Evolutionary conservation across 2,113 vertebrate genomes (phyloP).

Genomic region (Lipophrys pholis): DNA sequence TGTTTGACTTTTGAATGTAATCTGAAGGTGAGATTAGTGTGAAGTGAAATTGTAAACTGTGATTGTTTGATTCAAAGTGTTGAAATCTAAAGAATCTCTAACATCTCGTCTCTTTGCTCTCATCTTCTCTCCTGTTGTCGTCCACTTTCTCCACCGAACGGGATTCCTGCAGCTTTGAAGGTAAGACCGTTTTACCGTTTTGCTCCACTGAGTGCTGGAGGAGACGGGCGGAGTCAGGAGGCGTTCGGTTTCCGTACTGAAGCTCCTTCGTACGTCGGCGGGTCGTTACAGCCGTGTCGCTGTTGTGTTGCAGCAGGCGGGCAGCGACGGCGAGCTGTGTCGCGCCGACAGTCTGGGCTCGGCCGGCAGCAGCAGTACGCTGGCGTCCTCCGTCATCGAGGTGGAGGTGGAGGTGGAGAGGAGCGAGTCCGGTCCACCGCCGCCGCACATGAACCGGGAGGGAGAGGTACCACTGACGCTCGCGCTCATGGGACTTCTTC

Average conservation of each 20-base stretch:
- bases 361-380: constrained; percentile 66
- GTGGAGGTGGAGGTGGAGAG: constrained; percentile 62
- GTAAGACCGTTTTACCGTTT: constrained; percentile 36
- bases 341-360: constrained; percentile 58
- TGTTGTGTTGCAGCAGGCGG: constrained; percentile 72
- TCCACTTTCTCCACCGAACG: background rate
- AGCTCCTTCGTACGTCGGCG: no score
- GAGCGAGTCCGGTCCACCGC: background rate
- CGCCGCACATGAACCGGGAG: background rate
- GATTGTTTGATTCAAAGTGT: no score
- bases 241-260: no score
- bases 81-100: no score
- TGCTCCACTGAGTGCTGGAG: no score
- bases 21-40: no score
- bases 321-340: constrained; percentile 85
- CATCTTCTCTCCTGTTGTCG: background rate
- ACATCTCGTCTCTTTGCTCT: background rate
- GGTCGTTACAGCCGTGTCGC: background rate
- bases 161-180: constrained; percentile 64
- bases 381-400: constrained; percentile 81
- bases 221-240: no score
- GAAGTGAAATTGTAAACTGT: no score
- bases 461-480: constrained; percentile 20
- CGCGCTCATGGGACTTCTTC: no score
- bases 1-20: no score